Conservation (phyloP, 2,888 invertebrate species). For the Callyntrura guangdongensis region DNA sequence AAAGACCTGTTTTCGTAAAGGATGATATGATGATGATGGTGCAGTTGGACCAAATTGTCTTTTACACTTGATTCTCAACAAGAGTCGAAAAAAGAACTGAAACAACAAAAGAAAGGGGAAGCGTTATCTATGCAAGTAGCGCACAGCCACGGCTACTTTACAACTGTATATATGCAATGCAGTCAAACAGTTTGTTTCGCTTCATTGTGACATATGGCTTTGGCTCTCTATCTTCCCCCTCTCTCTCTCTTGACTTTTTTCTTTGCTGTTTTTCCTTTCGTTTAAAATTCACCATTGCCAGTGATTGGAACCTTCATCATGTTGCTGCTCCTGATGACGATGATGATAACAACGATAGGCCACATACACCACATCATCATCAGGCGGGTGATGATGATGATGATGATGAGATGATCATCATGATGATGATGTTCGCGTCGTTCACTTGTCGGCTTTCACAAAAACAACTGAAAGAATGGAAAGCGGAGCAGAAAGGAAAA, state of each 20-base stretch:
- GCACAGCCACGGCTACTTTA: conserved; percentile 12
- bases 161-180: conserved; percentile 36
- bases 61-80: conserved; percentile 59
- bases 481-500: conserved; percentile 10
- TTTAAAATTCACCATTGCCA: conserved; percentile 42
- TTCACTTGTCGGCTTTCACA: conserved; percentile 55
- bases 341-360: background rate
- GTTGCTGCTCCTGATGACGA: background rate
- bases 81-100: conserved; percentile 25
- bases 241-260: background rate
- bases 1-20: background rate
- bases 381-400: background rate
- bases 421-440: conserved; percentile 37
- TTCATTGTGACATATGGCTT: conserved; percentile 54
- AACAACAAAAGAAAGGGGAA: background rate
- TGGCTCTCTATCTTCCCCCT: conserved; percentile 12
- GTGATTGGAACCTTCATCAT: conserved; percentile 45
- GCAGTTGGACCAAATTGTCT: conserved; percentile 51
- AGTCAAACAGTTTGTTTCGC: conserved; percentile 26
- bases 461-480: background rate
- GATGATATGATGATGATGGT: background rate
- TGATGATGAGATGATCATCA: conserved; percentile 29
- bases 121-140: conserved; percentile 8
- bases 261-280: background rate
- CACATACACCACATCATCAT: background rate